A percentile compares a stretch with the other conserved stretches of the same genome.
These are phyloP conservation scores for Anabas testudineus DNA, from an alignment of 2,797 vertebrate species.

Conservation along the genomic window DNA sequence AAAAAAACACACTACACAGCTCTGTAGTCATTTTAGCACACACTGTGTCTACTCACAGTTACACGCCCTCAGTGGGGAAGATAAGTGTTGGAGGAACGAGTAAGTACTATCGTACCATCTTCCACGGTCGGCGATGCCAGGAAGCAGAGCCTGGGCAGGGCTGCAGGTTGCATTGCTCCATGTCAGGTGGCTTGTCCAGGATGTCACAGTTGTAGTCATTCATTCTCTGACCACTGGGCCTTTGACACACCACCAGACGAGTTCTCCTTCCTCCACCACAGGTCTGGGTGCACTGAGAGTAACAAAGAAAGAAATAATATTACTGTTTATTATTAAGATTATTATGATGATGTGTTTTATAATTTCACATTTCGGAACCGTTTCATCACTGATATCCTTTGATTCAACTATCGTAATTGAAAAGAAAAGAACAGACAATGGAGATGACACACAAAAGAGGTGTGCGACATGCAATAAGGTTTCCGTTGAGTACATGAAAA, in stretches of 20 bases:
- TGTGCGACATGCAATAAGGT: background rate
- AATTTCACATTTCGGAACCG: background rate
- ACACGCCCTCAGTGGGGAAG: conserved; percentile 60
- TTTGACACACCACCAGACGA: conserved; percentile 93
- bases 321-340: too few relatives aligned
- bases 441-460: conserved; percentile 1
- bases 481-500: background rate
- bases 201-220: conserved; percentile 93
- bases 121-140: conserved; percentile 96
- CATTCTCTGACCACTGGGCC: conserved; percentile 88
- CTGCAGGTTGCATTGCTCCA: conserved; percentile 90
- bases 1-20: conserved; percentile 42
- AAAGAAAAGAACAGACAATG: conserved; percentile 2
- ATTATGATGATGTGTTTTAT: background rate
- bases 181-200: conserved; percentile 89
- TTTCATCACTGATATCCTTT: background rate
- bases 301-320: conserved; percentile 1
- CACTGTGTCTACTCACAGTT: conserved; percentile 73
- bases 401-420: background rate
- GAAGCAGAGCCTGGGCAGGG: conserved; percentile 90
- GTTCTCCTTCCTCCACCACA: conserved; percentile 93
- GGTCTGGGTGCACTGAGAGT: conserved; percentile 90
- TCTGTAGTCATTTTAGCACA: conserved; percentile 67
- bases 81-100: conserved; percentile 42
- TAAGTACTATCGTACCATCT: conserved; percentile 93